Evolutionary conservation across 1,140 invertebrate species (phyloP), one percentile per base, ranked within the genome.

Genomic region (Trachelipus rathkii): DNA sequence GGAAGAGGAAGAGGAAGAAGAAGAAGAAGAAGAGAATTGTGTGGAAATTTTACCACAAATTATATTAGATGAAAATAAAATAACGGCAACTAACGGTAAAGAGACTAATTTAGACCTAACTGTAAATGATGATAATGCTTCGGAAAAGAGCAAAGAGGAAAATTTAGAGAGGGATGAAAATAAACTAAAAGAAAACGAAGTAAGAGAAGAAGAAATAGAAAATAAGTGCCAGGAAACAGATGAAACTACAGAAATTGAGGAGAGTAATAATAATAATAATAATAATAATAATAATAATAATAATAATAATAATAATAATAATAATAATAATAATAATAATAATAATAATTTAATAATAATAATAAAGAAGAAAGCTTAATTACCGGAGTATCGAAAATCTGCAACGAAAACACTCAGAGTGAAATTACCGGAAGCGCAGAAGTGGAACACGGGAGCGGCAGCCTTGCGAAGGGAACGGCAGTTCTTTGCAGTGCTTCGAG

Each of bases 371-470:
- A 43, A 24, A 24, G 33, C 43, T 44, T 33, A 75, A 75, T 44
- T 67, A 44, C 44, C 73, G 24, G 11, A 53, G 45, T 23, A 75
- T n/a, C 9, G 44, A 15, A 68, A 15, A 68, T 43, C 67, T 75
- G 44, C 44, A 4, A 15, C 73, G 50, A 60, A 19, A 15, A 19
- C 50, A 1, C 4, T 15, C 50, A 2, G 19, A 60, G 11, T 19
- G 50, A 60, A 60, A 60, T 60, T 60, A 60, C 50, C 78, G 78
- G 78, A 79, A 79, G 78, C 75, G 67, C 60, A 67, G 74, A 79
- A 79, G 75, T 79, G 78, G 78, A 79, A 77, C 78, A 76, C 69
- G 71, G 76, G 71, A 71, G 50, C 50, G 76, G 69, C 50, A 72
- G 21, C 74, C 45, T 43, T 23, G n/a, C 46, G 69, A 60, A 71